Evolutionary conservation across 1,140 invertebrate genomes (phyloP).

Genomic region (Mesaphorura yosii): DNA sequence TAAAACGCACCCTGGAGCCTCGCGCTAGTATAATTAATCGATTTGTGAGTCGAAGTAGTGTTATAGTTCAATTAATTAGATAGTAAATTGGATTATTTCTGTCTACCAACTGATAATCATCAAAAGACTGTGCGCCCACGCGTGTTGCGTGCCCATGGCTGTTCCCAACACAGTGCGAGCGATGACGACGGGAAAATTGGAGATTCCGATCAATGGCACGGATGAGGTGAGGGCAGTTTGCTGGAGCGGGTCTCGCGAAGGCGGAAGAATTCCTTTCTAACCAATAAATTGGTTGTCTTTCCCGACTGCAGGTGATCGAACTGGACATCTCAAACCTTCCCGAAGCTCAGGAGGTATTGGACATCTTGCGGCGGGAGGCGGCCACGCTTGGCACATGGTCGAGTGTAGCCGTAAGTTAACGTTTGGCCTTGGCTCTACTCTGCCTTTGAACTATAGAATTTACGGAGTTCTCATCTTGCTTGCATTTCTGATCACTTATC

Average conservation of each 20-base stretch:
- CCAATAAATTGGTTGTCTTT: slow-evolving; percentile 10
- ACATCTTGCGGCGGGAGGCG: slow-evolving; percentile 84
- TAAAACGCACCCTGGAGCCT: too few species aligned
- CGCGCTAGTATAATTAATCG: too few species aligned
- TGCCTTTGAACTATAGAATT: too few species aligned
- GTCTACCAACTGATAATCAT: too few species aligned
- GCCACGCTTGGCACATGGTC: slow-evolving; percentile 91
- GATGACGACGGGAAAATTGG: slow-evolving; percentile 45
- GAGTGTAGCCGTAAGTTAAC: slow-evolving; percentile 74
- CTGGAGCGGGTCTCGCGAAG: not conserved
- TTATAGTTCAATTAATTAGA: too few species aligned
- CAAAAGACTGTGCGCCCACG: too few species aligned
- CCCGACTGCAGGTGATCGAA: slow-evolving; percentile 72
- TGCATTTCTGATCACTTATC: slow-evolving; percentile 6
- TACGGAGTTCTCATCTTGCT: too few species aligned
- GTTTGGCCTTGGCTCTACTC: slow-evolving; percentile 10
- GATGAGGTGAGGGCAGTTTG: slow-evolving; percentile 58
- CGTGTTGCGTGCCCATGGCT: too few species aligned
- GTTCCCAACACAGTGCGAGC: too few species aligned
- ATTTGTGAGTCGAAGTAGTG: too few species aligned
- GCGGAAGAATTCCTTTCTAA: not conserved
- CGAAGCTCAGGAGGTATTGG: slow-evolving; percentile 86
- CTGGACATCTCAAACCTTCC: slow-evolving; percentile 83
- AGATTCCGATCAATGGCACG: slow-evolving; percentile 82
- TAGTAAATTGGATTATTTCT: too few species aligned